Conservation (phyloP, 2,888 invertebrate species). For the Macroteleia sp. region DNA sequence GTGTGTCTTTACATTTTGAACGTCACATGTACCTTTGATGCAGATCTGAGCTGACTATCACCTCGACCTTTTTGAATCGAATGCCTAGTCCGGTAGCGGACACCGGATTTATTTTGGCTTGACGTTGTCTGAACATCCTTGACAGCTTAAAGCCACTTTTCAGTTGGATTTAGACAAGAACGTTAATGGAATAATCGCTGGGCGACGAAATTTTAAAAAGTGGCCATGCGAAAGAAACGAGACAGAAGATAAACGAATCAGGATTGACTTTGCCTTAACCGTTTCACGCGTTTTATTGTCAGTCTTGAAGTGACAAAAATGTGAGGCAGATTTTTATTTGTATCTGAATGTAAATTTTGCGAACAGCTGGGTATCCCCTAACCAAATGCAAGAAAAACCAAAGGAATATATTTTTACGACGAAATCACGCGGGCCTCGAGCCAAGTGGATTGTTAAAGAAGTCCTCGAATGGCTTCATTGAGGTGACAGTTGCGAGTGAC, state of each 20-base stretch:
- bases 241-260: conserved; percentile 20
- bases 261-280: conserved; percentile 35
- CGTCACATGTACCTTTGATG: not conserved
- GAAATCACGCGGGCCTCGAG: conserved; percentile 25
- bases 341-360: conserved; percentile 5
- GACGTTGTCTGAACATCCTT: conserved; percentile 23
- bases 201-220: conserved; percentile 21
- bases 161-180: conserved; percentile 23
- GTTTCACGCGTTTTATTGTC: too few relatives aligned
- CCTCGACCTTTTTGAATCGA: conserved; percentile 20
- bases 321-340: too few relatives aligned
- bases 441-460: conserved; percentile 43
- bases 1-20: too few relatives aligned
- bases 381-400: conserved; percentile 5
- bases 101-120: conserved; percentile 27
- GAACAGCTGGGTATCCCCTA: not conserved
- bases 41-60: conserved; percentile 24
- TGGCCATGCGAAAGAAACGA: not conserved
- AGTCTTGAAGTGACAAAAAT: too few relatives aligned
- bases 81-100: conserved; percentile 17
- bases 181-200: conserved; percentile 48
- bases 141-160: conserved; percentile 38
- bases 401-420: conserved; percentile 24
- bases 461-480: conserved; percentile 46
- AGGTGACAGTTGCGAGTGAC: conserved; percentile 39